Base-by-base conservation (phyloP, 2,888 invertebrate genomes). In the Plebejus anna region DNA sequence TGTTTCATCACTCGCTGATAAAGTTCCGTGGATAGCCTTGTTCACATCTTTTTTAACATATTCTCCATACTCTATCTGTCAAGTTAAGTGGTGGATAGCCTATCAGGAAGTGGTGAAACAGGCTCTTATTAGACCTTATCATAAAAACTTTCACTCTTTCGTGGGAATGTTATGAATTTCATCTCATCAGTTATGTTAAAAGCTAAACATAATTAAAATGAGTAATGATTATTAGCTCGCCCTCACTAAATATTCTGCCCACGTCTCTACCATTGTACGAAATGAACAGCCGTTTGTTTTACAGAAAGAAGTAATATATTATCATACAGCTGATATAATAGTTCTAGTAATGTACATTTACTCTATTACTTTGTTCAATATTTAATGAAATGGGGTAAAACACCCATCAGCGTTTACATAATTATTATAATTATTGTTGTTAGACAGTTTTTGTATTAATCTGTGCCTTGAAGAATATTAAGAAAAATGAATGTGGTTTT, bases 141-240 rank as follows among this genome's bases (percentile, higher is more conserved):
- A 28, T 11, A 59, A 59, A 70, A 75, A 36, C 47, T 47, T n/a
- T 75, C 16, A 70, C 7, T 32, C 28, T 70, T 66, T 75, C 70
- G 28, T 51, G 38, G 70, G n/a, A 36, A 83, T 80, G 75, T 78
- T 75, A 79, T 75, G 81, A 55, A 73, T 16, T 72, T 72, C 47
- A 47, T 36, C 51, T 6, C 73, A 73, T 51, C 51, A 51, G 47
- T 47, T 28, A 51, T 6, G 55, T 73, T 73, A 51, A 72, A 55
- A 73, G 73, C 73, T 51, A 13, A 55, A 82, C 81, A 84, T 83
- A 85, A 86, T 88, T 88, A 86, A 86, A 85, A 85, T 87, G 85
- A 87, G 83, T 87, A 85, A 88, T 86, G 84, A 83, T 80, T 84
- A 82, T 82, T 79, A 78, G 79, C 81, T 82, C 84, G 83, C 85